These are phyloP conservation scores for Andrena haemorrhoa DNA, from an alignment of 2,888 invertebrate species.

Conservation along the genomic window DNA sequence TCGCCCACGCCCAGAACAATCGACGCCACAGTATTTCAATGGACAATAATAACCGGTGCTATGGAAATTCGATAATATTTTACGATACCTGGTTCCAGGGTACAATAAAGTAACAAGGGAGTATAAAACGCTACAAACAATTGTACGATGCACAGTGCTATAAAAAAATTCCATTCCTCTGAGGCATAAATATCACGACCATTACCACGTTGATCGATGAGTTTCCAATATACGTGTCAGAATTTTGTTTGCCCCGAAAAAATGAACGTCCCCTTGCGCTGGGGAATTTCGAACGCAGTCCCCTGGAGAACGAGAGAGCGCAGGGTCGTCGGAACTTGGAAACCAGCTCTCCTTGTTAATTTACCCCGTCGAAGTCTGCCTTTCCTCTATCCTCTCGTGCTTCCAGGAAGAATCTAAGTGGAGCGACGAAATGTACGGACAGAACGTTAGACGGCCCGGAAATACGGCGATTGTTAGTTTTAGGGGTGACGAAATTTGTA, in stretches of 20 bases:
- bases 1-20: slow-evolving; percentile 7
- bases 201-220: neutral
- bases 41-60: slow-evolving; percentile 17
- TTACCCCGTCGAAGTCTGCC: neutral
- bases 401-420: neutral
- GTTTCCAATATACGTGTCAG: neutral
- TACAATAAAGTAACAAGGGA: slow-evolving; percentile 4
- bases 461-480: neutral
- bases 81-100: neutral
- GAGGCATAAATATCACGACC: neutral
- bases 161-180: neutral
- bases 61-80: slow-evolving; percentile 32
- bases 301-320: neutral
- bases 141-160: slow-evolving; percentile 1
- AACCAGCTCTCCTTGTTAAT: neutral
- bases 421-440: neutral
- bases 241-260: slow-evolving; percentile 4
- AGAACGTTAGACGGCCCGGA: neutral
- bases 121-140: neutral
- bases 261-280: no score
- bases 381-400: neutral
- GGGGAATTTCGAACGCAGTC: no score
- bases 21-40: neutral
- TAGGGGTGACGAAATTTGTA: neutral
- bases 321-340: neutral